Conservation (phyloP, 2,888 invertebrate species). For the Aelia acuminata region DNA sequence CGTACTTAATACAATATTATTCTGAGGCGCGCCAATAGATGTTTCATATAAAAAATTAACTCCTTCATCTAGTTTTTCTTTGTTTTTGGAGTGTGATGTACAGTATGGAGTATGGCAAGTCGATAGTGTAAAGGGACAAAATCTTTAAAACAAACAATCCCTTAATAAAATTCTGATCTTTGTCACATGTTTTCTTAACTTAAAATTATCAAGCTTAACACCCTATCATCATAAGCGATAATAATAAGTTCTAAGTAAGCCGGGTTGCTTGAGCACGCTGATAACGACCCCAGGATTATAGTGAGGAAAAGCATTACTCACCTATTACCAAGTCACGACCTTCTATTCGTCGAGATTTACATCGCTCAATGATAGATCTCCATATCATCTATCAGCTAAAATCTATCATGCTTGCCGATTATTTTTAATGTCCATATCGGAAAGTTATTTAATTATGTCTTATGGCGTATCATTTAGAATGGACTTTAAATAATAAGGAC, state of each 20-base stretch:
- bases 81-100: too few relatives aligned
- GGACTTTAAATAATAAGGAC: background rate
- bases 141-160: background rate
- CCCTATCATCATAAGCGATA: background rate
- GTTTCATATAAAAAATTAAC: too few relatives aligned
- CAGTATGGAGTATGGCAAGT: too few relatives aligned
- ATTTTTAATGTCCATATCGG: background rate
- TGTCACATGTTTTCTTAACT: background rate
- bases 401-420: constrained; percentile 2
- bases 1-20: too few relatives aligned
- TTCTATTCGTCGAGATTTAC: background rate
- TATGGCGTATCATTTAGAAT: constrained; percentile 6
- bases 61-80: too few relatives aligned
- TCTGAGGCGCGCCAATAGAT: too few relatives aligned
- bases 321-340: constrained; percentile 23
- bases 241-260: background rate
- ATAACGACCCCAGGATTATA: constrained; percentile 10
- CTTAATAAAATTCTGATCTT: background rate
- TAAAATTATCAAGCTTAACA: background rate
- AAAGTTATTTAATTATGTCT: constrained; percentile 6
- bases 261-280: background rate
- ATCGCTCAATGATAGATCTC: constrained; percentile 12
- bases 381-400: background rate
- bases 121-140: too few relatives aligned
- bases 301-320: background rate